These are phyloP conservation scores for Tribolium castaneum DNA, from an alignment of 1,140 invertebrate genomes.

Conservation along the genomic window DNA sequence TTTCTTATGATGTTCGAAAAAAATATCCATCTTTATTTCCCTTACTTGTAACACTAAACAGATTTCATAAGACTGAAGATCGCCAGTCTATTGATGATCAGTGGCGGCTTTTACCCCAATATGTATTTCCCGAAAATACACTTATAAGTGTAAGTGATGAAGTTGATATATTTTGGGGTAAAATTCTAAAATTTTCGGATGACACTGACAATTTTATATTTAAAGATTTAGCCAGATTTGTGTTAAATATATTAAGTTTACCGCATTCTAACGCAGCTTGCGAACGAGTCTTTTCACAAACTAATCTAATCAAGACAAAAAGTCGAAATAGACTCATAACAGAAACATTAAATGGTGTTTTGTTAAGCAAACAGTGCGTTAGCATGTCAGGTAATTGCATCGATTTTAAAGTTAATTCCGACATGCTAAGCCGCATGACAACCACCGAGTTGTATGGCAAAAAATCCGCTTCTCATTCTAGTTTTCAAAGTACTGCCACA, in stretches of 20 bases:
- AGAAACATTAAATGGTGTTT: constrained; percentile 2
- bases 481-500: background rate
- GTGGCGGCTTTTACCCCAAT: constrained; percentile 8
- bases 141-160: background rate
- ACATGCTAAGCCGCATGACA: constrained; percentile 1
- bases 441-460: background rate
- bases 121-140: background rate
- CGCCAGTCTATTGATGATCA: constrained; percentile 6
- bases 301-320: constrained; percentile 15
- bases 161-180: too few relatives aligned
- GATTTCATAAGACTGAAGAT: background rate
- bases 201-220: background rate
- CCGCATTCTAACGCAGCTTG: background rate
- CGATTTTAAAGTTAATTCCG: background rate
- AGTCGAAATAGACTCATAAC: background rate
- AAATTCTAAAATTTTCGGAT: background rate
- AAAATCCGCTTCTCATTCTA: background rate
- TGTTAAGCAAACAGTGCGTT: constrained; percentile 6
- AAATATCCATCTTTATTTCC: background rate
- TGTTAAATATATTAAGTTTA: constrained; percentile 13
- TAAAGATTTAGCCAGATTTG: background rate
- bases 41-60: background rate
- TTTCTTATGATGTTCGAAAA: background rate
- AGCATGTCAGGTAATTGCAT: background rate
- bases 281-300: background rate